Evolutionary conservation across 2,113 vertebrate genomes (phyloP).

Genomic region (Apteryx owenii): DNA sequence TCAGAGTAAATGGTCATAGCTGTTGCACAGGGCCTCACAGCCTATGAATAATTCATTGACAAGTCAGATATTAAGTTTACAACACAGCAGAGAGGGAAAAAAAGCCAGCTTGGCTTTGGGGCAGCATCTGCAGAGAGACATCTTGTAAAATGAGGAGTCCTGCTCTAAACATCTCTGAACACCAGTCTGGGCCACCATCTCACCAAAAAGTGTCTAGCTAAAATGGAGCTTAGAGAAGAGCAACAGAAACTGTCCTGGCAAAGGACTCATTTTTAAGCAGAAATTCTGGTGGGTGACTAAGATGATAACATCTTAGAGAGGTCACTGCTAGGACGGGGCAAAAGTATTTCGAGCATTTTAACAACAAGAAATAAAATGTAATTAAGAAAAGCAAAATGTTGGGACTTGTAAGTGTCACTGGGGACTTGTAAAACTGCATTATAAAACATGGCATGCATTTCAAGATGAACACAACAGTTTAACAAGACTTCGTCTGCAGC

Average conservation of each 20-base stretch:
- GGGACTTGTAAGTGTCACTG: background rate
- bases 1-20: background rate
- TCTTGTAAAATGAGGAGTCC: background rate
- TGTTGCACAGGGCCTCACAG: background rate
- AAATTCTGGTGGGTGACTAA: background rate
- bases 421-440: background rate
- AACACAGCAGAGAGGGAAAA: background rate
- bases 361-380: background rate
- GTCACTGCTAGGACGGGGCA: background rate
- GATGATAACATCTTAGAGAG: background rate
- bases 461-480: background rate
- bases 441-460: background rate
- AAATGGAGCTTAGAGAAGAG: background rate
- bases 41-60: background rate
- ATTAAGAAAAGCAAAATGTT: background rate
- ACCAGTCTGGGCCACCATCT: background rate
- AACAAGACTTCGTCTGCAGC: background rate
- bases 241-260: background rate
- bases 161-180: background rate
- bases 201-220: background rate
- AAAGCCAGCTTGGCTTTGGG: background rate
- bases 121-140: background rate
- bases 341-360: background rate
- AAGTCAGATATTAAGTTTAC: background rate
- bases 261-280: background rate